These are phyloP conservation scores for Lapara coniferarum DNA, from an alignment of 2,888 invertebrate genomes.

Conservation along the genomic window DNA sequence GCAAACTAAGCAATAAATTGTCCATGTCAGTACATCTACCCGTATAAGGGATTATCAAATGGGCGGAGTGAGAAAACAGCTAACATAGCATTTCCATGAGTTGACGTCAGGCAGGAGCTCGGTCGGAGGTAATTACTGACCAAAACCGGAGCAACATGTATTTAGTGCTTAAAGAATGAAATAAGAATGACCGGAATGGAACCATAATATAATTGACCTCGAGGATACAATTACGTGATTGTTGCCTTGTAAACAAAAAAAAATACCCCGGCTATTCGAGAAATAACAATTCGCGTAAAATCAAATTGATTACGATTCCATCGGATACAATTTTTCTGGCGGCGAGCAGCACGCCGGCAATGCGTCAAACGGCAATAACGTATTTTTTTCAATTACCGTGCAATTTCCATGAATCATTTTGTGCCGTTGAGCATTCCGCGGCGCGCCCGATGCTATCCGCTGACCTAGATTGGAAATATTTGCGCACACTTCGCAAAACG, in stretches of 20 bases:
- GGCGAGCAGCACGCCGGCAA: constrained; percentile 58
- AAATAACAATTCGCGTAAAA: constrained; percentile 33
- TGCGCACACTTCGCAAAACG: constrained; percentile 64
- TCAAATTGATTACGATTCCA: constrained; percentile 47
- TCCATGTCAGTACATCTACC: too few species aligned
- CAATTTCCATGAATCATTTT: constrained; percentile 80
- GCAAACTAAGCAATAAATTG: too few species aligned
- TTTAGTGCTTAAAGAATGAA: too few species aligned
- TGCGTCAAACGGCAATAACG: constrained; percentile 78
- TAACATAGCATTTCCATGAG: too few species aligned
- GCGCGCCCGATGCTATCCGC: constrained; percentile 53
- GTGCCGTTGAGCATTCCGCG: constrained; percentile 63
- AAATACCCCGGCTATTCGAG: not conserved
- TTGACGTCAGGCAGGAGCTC: too few species aligned
- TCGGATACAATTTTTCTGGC: constrained; percentile 50
- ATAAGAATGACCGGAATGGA: not conserved
- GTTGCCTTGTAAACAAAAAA: constrained; percentile 31
- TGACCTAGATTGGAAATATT: constrained; percentile 75
- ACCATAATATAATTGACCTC: not conserved
- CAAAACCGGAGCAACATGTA: too few species aligned
- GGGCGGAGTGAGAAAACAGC: too few species aligned
- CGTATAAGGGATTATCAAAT: too few species aligned
- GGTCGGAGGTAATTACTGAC: too few species aligned
- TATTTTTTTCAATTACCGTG: constrained; percentile 80
- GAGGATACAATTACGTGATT: not conserved